Base-by-base conservation (phyloP, 2,113 vertebrate genomes). In the Pionites leucogaster region DNA sequence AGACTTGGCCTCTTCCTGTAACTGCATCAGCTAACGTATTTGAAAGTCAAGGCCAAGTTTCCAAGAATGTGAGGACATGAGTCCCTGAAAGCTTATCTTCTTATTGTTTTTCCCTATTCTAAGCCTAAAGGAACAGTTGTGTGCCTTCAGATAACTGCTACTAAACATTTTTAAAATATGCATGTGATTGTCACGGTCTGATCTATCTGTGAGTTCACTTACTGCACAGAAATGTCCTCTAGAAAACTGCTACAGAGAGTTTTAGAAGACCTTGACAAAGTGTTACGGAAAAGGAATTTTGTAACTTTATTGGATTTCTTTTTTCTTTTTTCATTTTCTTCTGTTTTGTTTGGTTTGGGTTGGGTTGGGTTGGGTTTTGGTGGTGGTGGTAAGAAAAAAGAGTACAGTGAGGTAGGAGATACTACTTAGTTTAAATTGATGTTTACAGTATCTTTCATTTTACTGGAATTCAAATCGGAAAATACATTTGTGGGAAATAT, bases 371-470 rank as follows among this genome's bases (percentile, higher is more conserved):
- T 59, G 8, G 57, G 13, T 59, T 59, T 59, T 59, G 13, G 33
- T 17, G 1, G 22, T 44, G 2, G 1, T 2, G 4, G 4, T 3
- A n/a, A 71, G 9, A 49, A 4, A 41, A 46, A 25, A 4, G 4
- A 19, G 3, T 18, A 75, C 20, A 1, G 2, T 10, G 3, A 82
- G 7, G 11, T 4, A 72, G 8, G 11, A 74, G 4, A 15, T 68
- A 4, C 2, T 70, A 9, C 3, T 84, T 74, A 35, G 3, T 62
- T 65, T 69, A 44, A 52, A 18, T 8, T 67, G 3, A 0, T 69
- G 8, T 57, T 74, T 84, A 44, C 4, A 39, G 11, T 46, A 42
- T 19, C 20, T 27, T 20, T 42, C 28, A 69, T 70, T 50, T 60
- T 6, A 53, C 1, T 65, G 14, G 14, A 19, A 84, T 77, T 68